These are phyloP conservation scores for Oeneis ivallda DNA, from an alignment of 2,888 invertebrate genomes.

Conservation along the genomic window DNA sequence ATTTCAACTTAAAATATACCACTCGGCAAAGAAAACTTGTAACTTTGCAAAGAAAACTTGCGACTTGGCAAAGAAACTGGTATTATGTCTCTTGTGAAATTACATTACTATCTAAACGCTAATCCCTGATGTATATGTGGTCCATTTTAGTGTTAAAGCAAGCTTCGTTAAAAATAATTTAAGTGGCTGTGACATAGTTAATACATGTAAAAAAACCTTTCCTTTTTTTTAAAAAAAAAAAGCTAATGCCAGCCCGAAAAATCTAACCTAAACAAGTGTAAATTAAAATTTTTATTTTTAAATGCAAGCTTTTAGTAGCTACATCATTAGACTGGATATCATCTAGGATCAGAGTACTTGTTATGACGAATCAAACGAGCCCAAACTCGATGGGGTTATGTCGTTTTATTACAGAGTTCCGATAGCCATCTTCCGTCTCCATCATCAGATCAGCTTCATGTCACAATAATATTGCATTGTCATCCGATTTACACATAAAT, in stretches of 20 bases:
- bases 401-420: too few relatives aligned
- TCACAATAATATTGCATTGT: too few relatives aligned
- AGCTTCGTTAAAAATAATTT: conserved; percentile 56
- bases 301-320: too few relatives aligned
- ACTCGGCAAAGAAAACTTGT: not conserved
- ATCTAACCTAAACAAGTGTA: too few relatives aligned
- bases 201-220: conserved; percentile 49
- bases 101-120: conserved; percentile 4
- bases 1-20: not conserved
- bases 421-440: too few relatives aligned
- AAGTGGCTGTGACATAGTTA: conserved; percentile 76
- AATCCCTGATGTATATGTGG: conserved; percentile 30
- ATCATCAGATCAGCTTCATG: too few relatives aligned
- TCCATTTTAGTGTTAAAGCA: conserved; percentile 42
- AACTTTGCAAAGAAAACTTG: conserved; percentile 6
- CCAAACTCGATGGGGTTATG: too few relatives aligned
- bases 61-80: conserved; percentile 10
- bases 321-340: too few relatives aligned
- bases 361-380: too few relatives aligned
- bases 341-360: too few relatives aligned
- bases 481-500: too few relatives aligned
- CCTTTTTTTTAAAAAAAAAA: conserved; percentile 25
- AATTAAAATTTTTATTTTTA: too few relatives aligned
- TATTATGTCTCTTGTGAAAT: not conserved
- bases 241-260: conserved; percentile 46